Evolutionary conservation across 2,113 vertebrate species (phyloP).

Genomic region (Spheniscus mendiculus): DNA sequence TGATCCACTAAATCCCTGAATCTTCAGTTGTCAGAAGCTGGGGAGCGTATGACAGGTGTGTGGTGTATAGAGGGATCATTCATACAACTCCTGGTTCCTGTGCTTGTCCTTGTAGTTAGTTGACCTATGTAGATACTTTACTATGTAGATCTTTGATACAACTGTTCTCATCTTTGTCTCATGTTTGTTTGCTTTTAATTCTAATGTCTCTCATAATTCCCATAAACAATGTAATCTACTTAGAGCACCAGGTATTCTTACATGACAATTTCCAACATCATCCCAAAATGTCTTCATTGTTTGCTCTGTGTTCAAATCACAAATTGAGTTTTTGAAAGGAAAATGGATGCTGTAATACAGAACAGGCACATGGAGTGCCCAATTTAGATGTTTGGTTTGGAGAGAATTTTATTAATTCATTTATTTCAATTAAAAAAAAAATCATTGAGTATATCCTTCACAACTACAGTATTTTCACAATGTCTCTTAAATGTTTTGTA

Average conservation of each 20-base stretch:
- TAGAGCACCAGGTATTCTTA: neutral
- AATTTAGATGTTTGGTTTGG: fast-evolving
- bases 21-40: neutral
- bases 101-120: neutral
- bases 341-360: neutral
- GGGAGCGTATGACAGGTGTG: neutral
- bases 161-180: neutral
- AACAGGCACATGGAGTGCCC: neutral
- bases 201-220: neutral
- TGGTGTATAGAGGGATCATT: neutral
- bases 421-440: neutral
- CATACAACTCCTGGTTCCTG: neutral
- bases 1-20: neutral
- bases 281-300: neutral
- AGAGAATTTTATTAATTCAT: neutral
- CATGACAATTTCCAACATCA: neutral
- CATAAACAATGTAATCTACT: neutral
- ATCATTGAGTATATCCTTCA: neutral
- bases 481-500: neutral
- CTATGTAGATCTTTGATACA: neutral
- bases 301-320: neutral
- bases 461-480: neutral
- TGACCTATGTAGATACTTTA: neutral
- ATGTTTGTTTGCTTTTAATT: neutral
- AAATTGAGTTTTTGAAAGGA: neutral